Evolutionary conservation across 1,140 invertebrate genomes (phyloP).

Genomic region (Acromyrmex charruanus): DNA sequence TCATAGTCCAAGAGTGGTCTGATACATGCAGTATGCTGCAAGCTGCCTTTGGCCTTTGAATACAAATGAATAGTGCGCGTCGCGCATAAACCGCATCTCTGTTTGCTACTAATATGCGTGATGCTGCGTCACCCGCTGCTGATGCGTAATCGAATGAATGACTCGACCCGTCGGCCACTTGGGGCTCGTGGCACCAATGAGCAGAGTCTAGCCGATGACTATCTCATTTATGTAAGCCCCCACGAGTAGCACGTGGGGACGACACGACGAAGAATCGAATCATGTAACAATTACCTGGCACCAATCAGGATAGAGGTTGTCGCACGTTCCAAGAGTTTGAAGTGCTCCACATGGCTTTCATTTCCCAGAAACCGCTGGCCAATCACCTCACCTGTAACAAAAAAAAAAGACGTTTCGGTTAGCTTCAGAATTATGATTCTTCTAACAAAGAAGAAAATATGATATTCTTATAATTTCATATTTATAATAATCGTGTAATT

Average conservation of each 20-base stretch:
- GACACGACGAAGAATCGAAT: constrained; percentile 67
- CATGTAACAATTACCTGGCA: constrained; percentile 87
- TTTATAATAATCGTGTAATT: neutral
- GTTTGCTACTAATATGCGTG: constrained; percentile 20
- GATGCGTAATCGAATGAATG: constrained; percentile 72
- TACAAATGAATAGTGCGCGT: constrained; percentile 26
- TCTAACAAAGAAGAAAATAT: neutral
- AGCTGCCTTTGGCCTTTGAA: constrained; percentile 10
- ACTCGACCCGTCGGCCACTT: constrained; percentile 62
- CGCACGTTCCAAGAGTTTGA: constrained; percentile 89
- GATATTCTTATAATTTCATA: neutral
- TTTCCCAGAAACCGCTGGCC: constrained; percentile 88
- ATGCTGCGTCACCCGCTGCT: constrained; percentile 63
- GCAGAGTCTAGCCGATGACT: constrained; percentile 66
- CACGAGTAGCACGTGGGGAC: neutral
- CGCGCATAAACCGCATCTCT: constrained; percentile 37
- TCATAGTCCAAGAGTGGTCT: neutral
- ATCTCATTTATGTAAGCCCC: constrained; percentile 64
- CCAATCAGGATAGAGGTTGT: constrained; percentile 89
- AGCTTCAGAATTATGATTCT: neutral
- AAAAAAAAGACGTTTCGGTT: constrained; percentile 58
- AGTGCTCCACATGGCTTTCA: constrained; percentile 89
- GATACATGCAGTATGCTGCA: neutral
- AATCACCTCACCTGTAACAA: constrained; percentile 87
- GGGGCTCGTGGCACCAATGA: constrained; percentile 42